Conservation (phyloP, 2,797 vertebrate genomes). For the Phrynocephalus guinanensis region DNA sequence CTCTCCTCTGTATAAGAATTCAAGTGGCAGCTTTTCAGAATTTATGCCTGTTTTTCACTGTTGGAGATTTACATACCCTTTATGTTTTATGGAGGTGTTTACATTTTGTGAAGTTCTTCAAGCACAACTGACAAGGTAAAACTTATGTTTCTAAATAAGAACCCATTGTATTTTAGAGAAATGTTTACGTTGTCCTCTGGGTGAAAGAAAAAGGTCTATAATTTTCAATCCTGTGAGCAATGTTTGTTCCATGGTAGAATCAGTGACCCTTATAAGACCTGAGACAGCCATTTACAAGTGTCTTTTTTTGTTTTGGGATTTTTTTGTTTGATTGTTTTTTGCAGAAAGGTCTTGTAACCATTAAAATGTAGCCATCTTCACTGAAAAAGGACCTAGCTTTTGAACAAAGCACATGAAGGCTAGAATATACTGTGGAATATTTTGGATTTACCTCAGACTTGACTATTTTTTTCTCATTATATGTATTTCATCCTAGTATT, state of each 20-base stretch:
- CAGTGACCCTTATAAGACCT: constrained; percentile 19
- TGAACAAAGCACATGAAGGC: not conserved
- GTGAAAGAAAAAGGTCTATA: not conserved
- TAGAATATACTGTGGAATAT: not conserved
- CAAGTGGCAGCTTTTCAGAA: not conserved
- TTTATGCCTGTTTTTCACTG: not conserved
- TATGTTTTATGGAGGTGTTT: not conserved
- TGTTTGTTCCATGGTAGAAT: not conserved
- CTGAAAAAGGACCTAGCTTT: constrained; percentile 8
- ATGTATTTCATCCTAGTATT: constrained; percentile 6
- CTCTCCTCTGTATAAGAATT: not conserved
- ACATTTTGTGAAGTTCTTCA: not conserved
- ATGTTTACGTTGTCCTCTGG: not conserved
- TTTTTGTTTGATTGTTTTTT: not conserved
- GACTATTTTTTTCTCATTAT: not conserved
- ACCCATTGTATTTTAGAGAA: not conserved
- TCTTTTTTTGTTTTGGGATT: not conserved
- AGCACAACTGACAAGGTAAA: not conserved
- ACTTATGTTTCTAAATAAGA: not conserved
- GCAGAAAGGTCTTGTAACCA: constrained; percentile 9
- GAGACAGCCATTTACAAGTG: constrained; percentile 8
- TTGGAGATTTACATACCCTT: not conserved
- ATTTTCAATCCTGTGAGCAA: constrained; percentile 1
- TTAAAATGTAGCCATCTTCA: constrained; percentile 25
- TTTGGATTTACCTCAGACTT: not conserved